phyloP scores from a whole-genome alignment of 2,797 vertebrate species.

The Oryzias sinensis region DNA sequence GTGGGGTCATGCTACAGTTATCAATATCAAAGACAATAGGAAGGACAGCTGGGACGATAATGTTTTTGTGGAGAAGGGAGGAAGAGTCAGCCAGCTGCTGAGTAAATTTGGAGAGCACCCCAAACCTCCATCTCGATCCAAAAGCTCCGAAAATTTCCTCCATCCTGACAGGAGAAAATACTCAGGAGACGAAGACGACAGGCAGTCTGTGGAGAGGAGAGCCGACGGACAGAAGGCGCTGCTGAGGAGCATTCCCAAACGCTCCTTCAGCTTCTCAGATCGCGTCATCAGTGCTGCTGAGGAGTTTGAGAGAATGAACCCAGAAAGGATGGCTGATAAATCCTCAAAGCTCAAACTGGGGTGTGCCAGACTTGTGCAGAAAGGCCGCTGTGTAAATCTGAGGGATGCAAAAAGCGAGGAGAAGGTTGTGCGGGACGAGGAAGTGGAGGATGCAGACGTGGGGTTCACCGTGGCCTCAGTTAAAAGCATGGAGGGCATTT shows the following conservation, averaged over 20 bases:
- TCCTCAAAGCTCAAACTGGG: slow-evolving; percentile 31
- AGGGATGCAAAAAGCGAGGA: slow-evolving; percentile 33
- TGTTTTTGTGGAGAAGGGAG: slow-evolving; percentile 58
- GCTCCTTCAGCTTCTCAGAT: slow-evolving; percentile 78
- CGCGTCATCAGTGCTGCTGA: slow-evolving; percentile 51
- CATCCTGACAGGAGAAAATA: slow-evolving; percentile 42
- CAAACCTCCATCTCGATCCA: slow-evolving; percentile 72
- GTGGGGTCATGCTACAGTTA: slow-evolving; percentile 52
- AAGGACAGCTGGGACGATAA: slow-evolving; percentile 55
- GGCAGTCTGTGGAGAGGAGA: slow-evolving; percentile 29
- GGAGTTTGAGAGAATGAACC: slow-evolving; percentile 49
- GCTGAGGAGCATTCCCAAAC: slow-evolving; percentile 62
- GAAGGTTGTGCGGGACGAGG: slow-evolving; percentile 1
- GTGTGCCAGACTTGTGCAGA: slow-evolving; percentile 28
- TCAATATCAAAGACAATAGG: slow-evolving; percentile 52
- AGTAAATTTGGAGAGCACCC: slow-evolving; percentile 79
- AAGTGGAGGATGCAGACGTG: slow-evolving; percentile 34
- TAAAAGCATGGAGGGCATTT: slow-evolving; percentile 67
- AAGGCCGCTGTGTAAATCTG: slow-evolving; percentile 32
- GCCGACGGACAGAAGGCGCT: slow-evolving; percentile 20
- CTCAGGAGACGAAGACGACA: slow-evolving; percentile 46
- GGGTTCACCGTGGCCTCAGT: slow-evolving; percentile 68
- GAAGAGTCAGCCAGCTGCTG: slow-evolving; percentile 81
- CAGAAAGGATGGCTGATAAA: slow-evolving; percentile 42
- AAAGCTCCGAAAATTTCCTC: slow-evolving; percentile 75